A percentile compares a stretch with the other conserved stretches of the same genome.
These are phyloP conservation scores for Heliangelus exortis DNA, from an alignment of 2,797 vertebrate genomes.

Conservation along the genomic window DNA sequence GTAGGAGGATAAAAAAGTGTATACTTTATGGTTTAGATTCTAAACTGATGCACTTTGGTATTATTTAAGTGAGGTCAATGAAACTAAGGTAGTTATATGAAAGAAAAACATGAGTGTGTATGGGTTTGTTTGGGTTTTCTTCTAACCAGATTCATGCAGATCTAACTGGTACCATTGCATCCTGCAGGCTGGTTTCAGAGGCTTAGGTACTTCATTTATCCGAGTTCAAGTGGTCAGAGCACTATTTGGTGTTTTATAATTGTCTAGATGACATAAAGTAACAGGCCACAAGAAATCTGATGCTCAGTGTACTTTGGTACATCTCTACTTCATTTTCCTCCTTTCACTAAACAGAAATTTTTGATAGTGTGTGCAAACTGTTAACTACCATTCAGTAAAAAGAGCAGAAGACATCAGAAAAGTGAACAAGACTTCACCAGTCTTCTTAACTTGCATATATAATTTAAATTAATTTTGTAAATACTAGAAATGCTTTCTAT, in stretches of 20 bases:
- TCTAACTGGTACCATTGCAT: neutral
- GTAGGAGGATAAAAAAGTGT: neutral
- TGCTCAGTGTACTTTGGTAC: neutral
- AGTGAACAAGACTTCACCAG: neutral
- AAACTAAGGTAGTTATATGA: neutral
- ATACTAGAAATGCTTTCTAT: neutral
- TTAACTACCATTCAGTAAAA: neutral
- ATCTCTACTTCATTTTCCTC: neutral
- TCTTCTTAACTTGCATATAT: neutral
- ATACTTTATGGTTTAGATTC: neutral
- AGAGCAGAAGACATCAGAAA: neutral
- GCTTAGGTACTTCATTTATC: neutral
- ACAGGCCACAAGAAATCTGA: neutral
- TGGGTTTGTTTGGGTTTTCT: neutral
- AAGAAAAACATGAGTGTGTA: neutral
- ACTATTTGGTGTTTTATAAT: neutral
- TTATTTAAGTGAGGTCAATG: neutral
- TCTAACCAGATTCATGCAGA: neutral
- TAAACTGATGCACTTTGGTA: neutral
- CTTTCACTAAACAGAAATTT: neutral
- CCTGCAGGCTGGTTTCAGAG: neutral
- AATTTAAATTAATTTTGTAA: neutral
- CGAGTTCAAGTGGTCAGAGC: neutral
- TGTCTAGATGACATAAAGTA: neutral
- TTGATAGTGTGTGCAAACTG: neutral